Evolutionary conservation across 92 coral and sea anemone species (phyloP).

Genomic region (Chrysogorgia sp.): DNA sequence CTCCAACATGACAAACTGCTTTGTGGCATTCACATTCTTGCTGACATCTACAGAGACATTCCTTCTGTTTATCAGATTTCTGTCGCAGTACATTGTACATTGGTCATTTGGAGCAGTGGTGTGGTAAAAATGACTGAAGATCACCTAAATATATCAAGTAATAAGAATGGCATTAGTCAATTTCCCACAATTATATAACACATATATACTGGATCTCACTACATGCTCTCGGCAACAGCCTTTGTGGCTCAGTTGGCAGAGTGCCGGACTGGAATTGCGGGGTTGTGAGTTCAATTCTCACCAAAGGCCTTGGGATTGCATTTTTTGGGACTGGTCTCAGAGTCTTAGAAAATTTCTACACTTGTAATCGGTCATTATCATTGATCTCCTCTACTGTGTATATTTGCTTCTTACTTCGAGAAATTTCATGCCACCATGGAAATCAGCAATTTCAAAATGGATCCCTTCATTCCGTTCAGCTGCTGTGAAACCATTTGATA

Average conservation of each 20-base stretch:
- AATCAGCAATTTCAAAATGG: constrained; percentile 70
- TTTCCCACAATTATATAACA: too few relatives aligned
- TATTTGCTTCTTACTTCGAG: constrained; percentile 56
- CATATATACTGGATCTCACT: too few relatives aligned
- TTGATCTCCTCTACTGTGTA: too few relatives aligned
- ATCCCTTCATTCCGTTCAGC: constrained; percentile 67
- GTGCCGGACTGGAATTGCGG: too few relatives aligned
- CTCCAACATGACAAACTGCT: constrained; percentile 31
- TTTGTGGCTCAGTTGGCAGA: too few relatives aligned
- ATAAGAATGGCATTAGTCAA: too few relatives aligned
- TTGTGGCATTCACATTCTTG: constrained; percentile 36
- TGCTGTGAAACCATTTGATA: constrained; percentile 72
- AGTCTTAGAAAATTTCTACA: too few relatives aligned
- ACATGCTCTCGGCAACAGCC: too few relatives aligned
- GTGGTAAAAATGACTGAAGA: constrained; percentile 26
- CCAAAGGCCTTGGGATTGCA: too few relatives aligned
- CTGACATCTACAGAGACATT: constrained; percentile 29
- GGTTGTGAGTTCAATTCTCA: too few relatives aligned
- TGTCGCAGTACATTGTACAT: constrained; percentile 7
- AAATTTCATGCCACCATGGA: constrained; percentile 69
- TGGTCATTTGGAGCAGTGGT: constrained; percentile 39
- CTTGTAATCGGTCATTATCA: neutral
- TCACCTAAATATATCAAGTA: constrained; percentile 8
- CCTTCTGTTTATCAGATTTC: constrained; percentile 33
- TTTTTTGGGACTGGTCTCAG: too few relatives aligned